These are phyloP conservation scores for Hemibagrus guttatus DNA, from an alignment of 2,797 vertebrate genomes.

Conservation along the genomic window DNA sequence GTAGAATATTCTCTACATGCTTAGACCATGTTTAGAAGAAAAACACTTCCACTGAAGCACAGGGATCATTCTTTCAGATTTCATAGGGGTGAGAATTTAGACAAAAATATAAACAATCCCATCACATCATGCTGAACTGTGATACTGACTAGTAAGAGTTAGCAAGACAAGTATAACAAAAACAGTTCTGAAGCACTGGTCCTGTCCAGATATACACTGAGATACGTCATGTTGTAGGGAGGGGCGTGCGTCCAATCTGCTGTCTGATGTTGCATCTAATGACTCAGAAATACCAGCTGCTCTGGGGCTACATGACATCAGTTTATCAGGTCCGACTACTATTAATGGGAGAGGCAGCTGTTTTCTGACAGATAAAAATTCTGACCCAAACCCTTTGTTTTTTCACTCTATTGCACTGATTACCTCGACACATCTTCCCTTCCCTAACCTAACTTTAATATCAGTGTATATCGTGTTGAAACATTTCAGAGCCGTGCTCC, in stretches of 20 bases:
- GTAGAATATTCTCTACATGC: too few relatives aligned
- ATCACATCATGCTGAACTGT: neutral
- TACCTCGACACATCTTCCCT: neutral
- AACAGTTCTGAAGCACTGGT: neutral
- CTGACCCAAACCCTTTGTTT: neutral
- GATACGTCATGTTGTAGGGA: neutral
- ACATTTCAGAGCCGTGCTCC: too few relatives aligned
- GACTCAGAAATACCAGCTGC: neutral
- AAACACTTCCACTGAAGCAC: neutral
- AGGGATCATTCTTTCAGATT: neutral
- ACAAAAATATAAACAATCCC: neutral
- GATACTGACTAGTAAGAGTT: neutral
- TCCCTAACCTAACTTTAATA: neutral
- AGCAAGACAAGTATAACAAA: neutral
- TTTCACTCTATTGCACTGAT: neutral
- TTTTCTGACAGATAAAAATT: neutral
- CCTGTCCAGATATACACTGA: neutral
- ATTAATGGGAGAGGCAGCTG: neutral
- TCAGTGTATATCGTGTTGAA: too few relatives aligned
- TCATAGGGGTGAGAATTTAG: neutral
- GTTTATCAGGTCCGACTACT: neutral
- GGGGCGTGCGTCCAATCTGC: too few relatives aligned
- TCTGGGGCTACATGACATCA: neutral
- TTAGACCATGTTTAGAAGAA: neutral
- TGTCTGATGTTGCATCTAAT: neutral